These are phyloP conservation scores for Pseudolycoriella hygida DNA, from an alignment of 2,888 invertebrate species.

Conservation along the genomic window DNA sequence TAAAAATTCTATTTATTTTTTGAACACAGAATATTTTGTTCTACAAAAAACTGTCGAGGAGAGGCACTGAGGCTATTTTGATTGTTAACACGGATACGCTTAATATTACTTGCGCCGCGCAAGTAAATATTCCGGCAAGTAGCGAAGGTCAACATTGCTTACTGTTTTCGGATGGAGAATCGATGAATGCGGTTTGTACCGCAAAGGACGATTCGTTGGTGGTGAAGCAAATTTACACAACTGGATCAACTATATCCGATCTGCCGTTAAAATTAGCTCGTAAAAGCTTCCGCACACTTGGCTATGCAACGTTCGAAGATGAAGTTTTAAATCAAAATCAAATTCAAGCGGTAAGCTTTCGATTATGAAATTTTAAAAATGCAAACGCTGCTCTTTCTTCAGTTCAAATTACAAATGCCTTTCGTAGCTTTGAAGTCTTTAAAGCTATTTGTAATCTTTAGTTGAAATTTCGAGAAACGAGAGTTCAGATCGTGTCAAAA, in stretches of 20 bases:
- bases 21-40: constrained; percentile 55
- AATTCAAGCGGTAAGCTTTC: constrained; percentile 20
- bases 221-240: constrained; percentile 46
- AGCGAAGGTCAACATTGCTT: constrained; percentile 26
- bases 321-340: constrained; percentile 33
- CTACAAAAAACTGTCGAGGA: constrained; percentile 43
- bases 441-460: too few relatives aligned
- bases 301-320: constrained; percentile 52
- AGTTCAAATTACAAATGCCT: too few relatives aligned
- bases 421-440: too few relatives aligned
- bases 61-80: constrained; percentile 28
- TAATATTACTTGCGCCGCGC: constrained; percentile 26
- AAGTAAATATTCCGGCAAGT: constrained; percentile 21
- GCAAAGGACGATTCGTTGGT: constrained; percentile 70
- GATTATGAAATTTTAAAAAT: background rate
- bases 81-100: constrained; percentile 31
- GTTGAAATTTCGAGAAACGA: too few relatives aligned
- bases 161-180: constrained; percentile 59
- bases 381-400: background rate
- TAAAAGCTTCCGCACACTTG: constrained; percentile 61
- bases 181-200: constrained; percentile 59
- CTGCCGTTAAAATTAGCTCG: constrained; percentile 58
- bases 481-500: too few relatives aligned
- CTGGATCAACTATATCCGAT: constrained; percentile 29
- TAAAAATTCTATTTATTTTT: background rate